Evolutionary conservation across 2,888 invertebrate genomes (phyloP), one percentile per base, ranked within the genome.

Genomic region (Rhingia campestris): DNA sequence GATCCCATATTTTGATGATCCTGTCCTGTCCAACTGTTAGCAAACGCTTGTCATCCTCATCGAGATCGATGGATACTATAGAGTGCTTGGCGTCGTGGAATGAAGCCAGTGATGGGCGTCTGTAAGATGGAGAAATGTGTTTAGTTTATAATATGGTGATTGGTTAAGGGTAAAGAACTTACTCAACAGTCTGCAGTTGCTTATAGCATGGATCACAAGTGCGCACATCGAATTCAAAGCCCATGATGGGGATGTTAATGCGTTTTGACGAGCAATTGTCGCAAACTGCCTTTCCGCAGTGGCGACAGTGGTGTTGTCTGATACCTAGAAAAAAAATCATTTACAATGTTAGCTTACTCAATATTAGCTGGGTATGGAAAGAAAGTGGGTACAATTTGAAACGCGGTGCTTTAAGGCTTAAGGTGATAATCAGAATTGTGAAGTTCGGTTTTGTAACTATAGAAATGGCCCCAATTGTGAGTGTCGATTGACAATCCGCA

Each of bases 191-290:
- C 88, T 96, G 95, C 49, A 98, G 93, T 86, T 94, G 94, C 86
- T 94, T 94, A 91, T 95, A 95, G 92, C 99, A 99, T 43, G 95
- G 95, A 90, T 97, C 96, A 92, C 99, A 99, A 69, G 99, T 96
- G 81, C 99, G 94, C 86, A 99, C 98, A 90, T 97, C 97, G 92
- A 98, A 98, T 92, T 99, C 99, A 92, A 98, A 99, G 58, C 99
- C 99, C 97, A 99, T 97, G 64, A 95, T 93, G 2, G 99, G 99
- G 90, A 99, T 96, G 75, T 96, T 95, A 87, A 98, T 94, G 86
- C 96, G 95, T 91, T 96, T 95, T 72, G 95, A 94, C 12, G 98
- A 97, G 91, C 99, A 99, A 87, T 94, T 93, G 89, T 97, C 97
- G 92, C 99, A 99, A 67, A 98, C 95, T 10, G 99, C 99, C 90